Evolutionary conservation across 2,113 vertebrate species (phyloP), one percentile per base, ranked within the genome.

Genomic region (Pitta sordida): DNA sequence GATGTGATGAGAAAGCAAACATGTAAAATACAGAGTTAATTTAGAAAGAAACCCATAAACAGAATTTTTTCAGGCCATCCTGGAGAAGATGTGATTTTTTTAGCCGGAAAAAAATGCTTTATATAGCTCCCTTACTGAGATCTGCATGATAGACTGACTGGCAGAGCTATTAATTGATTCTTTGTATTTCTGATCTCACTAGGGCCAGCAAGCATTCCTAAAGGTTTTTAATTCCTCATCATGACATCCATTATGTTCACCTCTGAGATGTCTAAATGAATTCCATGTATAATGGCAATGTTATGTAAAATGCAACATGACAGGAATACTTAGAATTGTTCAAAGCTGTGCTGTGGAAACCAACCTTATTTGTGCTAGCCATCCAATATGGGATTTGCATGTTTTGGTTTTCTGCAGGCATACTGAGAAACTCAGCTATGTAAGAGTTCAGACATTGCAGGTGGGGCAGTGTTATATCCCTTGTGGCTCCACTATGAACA

Each of bases 51-150:
- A 49, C 3, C 4, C 19, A 13, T 62, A 55, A 79, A 49, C 22
- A 59, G 46, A 79, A 93, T 95, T 94, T 97, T 94, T 90, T 79
- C 75, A 91, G 63, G 48, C 76, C 73, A 80, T 74, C 41, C 62
- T 24, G 39, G 67, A 95, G 80, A 94, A 96, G 86, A 87, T 71
- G 67, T 41, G 69, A 88, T 91, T 83, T 83, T 84, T 96, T 85
- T 96, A 95, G 91, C 90, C 95, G 93, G 91, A 96, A 51, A 94
- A 95, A 97, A 97, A 88, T 77, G 29, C 59, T 80, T 94, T 94
- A 52, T 90, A 20, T 14, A 62, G 29, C 88, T 94, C 41, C 63
- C 59, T 91, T 91, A 71, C 77, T 64, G 78, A 90, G 70, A 88
- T 92, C 77, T 93, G 39, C 70, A 56, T 24, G 49, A 85, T 93